A percentile compares a stretch with the other conserved stretches of the same genome.
phyloP scores from a whole-genome alignment of 2,888 invertebrate genomes.

The Dusona sp. region DNA sequence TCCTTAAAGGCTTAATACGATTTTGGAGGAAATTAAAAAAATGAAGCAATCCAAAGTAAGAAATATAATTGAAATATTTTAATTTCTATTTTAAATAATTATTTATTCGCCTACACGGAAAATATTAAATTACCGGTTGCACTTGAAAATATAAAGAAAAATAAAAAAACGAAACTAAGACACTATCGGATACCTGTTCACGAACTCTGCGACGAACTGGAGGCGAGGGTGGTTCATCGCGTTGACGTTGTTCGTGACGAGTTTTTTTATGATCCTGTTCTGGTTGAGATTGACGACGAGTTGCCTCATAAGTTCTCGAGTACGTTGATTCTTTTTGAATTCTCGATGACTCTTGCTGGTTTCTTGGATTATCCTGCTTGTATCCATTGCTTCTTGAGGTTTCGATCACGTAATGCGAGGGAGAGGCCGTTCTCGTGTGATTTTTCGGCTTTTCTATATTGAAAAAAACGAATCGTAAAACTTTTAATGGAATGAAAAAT shows the following conservation, averaged over 20 bases:
- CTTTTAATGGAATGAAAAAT: background rate
- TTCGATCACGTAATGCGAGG: conserved; percentile 76
- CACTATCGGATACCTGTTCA: conserved; percentile 74
- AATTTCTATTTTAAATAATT: background rate
- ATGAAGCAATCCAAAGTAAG: background rate
- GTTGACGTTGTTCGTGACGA: conserved; percentile 73
- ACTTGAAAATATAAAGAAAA: background rate
- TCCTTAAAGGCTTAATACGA: too few relatives aligned
- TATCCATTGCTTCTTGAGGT: conserved; percentile 73
- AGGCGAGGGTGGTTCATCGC: conserved; percentile 79
- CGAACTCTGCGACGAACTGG: conserved; percentile 79
- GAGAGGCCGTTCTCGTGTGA: conserved; percentile 73
- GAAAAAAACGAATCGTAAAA: conserved; percentile 25
- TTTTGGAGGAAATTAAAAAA: background rate
- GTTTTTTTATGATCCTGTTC: conserved; percentile 68
- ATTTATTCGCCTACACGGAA: background rate
- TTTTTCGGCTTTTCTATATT: conserved; percentile 68
- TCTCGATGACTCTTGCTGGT: conserved; percentile 75
- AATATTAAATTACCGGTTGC: background rate
- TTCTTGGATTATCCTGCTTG: conserved; percentile 73
- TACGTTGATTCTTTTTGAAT: conserved; percentile 70
- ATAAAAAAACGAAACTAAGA: background rate
- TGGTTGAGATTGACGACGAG: conserved; percentile 66
- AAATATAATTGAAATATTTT: background rate
- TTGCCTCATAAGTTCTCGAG: conserved; percentile 66